Evolutionary conservation across 2,888 invertebrate species (phyloP).

Genomic region (Pantelozetes paolii): DNA sequence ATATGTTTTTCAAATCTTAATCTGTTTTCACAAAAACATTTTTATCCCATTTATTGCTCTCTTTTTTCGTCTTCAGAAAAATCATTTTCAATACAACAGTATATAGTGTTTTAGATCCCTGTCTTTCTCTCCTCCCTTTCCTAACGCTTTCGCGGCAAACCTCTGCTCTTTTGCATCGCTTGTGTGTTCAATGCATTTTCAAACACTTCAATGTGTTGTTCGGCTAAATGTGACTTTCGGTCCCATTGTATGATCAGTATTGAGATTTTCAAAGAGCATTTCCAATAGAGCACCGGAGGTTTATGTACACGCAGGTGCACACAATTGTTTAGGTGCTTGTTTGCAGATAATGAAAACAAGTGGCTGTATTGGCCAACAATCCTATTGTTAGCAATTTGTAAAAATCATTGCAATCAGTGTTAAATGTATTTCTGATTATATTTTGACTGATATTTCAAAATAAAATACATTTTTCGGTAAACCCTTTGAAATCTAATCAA

Average conservation of each 20-base stretch:
- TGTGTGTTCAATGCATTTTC: too few species aligned
- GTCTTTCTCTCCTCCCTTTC: slow-evolving; percentile 16
- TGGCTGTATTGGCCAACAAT: background rate
- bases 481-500: too few species aligned
- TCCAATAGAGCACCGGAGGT: too few species aligned
- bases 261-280: too few species aligned
- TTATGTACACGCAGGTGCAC: slow-evolving; percentile 18
- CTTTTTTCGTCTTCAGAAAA: background rate
- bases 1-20: background rate
- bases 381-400: slow-evolving; percentile 6
- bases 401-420: background rate
- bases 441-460: too few species aligned
- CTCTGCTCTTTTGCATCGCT: background rate
- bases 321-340: background rate
- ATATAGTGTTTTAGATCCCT: too few species aligned
- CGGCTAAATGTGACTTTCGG: slow-evolving; percentile 6
- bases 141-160: background rate
- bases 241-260: background rate
- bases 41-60: background rate
- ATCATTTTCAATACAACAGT: too few species aligned
- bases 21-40: background rate
- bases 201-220: slow-evolving; percentile 17
- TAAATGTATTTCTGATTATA: too few species aligned
- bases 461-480: too few species aligned
- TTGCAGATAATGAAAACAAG: background rate